Evolutionary conservation across 2,113 vertebrate genomes (phyloP), one percentile per base, ranked within the genome.

Genomic region (Cyprinodon variegatus): DNA sequence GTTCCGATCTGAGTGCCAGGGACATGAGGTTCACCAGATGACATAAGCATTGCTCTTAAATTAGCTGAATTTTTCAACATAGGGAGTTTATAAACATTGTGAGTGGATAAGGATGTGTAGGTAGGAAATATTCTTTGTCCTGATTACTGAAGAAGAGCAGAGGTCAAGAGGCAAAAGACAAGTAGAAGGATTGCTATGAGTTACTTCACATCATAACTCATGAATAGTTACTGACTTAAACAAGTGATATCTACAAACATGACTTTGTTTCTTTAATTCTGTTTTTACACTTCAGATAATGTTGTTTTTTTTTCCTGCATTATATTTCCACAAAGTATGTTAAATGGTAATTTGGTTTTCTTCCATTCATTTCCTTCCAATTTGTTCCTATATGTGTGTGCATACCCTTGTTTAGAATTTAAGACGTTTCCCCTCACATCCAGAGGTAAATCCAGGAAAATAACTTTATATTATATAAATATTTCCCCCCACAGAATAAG

Each of bases 1-100:
- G 89, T 89, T 83, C 81, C 80, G 83, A 83, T 91, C 83, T 69
- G 71, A 81, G 75, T 83, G 78, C 73, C 2, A 59, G 81, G 83
- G 74, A 57, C 82, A 87, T 93, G 92, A 93, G 86, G 88, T 89
- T 94, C 90, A 90, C 86, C 90, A 93, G 93, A 89, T 88, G 91
- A 94, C 85, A 77, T 68, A 53, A 69, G 87, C 68, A 57, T 65
- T 41, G 84, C 83, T 89, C 79, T 50, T 84, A 89, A 90, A 92
- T 93, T 88, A 90, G 72, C 64, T 11, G 66, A 67, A 79, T 20
- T 71, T 79, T 79, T 81, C 29, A 65, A 41, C 70, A 66, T 65
- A 74, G 70, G 83, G 77, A 83, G 68, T 89, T 86, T 90, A 75
- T 91, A 91, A 92, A 92, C 89, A 89, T 63, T 71, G 57, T 7